These are phyloP conservation scores for Girardinus metallicus DNA, from an alignment of 2,797 vertebrate genomes.

Conservation along the genomic window DNA sequence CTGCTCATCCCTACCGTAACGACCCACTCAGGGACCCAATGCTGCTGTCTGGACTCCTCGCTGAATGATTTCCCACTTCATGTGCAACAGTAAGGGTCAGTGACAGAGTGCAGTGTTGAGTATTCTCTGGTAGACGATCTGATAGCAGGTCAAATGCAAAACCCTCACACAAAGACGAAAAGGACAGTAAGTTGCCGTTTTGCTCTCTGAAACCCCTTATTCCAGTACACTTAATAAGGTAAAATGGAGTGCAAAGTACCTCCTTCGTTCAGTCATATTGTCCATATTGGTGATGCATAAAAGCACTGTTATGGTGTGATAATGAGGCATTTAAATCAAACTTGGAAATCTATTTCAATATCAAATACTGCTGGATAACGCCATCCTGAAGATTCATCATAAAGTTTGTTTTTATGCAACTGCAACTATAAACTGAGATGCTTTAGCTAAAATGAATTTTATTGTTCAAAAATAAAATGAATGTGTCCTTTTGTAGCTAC, in stretches of 20 bases:
- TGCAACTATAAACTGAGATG: background rate
- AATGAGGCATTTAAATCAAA: background rate
- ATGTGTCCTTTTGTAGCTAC: background rate
- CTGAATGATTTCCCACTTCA: slow-evolving; percentile 70
- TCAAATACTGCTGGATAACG: background rate
- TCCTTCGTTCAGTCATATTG: background rate
- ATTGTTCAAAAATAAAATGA: background rate
- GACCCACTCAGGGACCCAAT: slow-evolving; percentile 80
- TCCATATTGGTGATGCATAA: slow-evolving; percentile 26
- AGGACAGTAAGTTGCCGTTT: slow-evolving; percentile 34
- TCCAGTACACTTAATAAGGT: slow-evolving; percentile 32
- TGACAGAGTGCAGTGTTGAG: slow-evolving; percentile 43
- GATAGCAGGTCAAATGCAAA: slow-evolving; percentile 36
- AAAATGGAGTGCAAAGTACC: slow-evolving; percentile 27
- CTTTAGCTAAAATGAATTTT: background rate
- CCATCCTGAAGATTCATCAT: background rate
- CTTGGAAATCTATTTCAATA: background rate
- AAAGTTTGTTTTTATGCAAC: background rate
- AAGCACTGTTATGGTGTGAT: background rate
- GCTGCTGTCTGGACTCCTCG: slow-evolving; percentile 64
- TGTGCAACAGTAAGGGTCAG: slow-evolving; percentile 66
- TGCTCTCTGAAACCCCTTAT: slow-evolving; percentile 33
- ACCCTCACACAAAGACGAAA: slow-evolving; percentile 58
- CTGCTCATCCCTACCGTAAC: slow-evolving; percentile 77
- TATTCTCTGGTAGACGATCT: slow-evolving; percentile 58